Base-by-base conservation (phyloP, 2,113 vertebrate genomes). In the Mobula hypostoma region DNA sequence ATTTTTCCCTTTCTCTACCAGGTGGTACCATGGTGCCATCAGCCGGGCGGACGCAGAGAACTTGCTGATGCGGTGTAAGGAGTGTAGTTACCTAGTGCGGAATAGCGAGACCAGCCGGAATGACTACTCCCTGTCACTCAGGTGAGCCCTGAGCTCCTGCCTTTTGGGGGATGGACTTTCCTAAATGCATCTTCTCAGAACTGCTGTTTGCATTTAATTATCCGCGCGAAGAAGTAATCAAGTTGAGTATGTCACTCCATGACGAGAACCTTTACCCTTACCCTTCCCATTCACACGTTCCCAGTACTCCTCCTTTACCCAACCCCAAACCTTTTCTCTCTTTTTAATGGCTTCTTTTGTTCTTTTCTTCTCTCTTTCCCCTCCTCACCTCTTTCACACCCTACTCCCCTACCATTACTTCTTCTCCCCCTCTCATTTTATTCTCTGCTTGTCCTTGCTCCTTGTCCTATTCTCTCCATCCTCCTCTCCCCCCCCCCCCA, bases 51-150 rank as follows among this genome's bases (percentile, higher is more conserved):
- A 94, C 12, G 94, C 94, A 32, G 94, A 94, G 85, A 94, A 92
- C 82, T n/a, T 94, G 36, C 85, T 94, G 27, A 85, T 82, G 94
- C 66, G 92, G 80, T 94, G 94, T 58, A 94, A 94, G 48, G 94
- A 94, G 72, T 94, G 79, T n/a, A 94, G 94, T 72, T 94, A 94
- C 94, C 66, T 94, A 4, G 94, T 94, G 29, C 87, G 94, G 56
- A 94, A 94, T 63, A 94, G 94, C 27, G 94, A 94, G 94, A 94
- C 94, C 17, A 94, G 94, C 66, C 80, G 85, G 24, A 94, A 94
- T 32, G 94, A 94, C 63, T 94, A 94, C 40, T 94, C 94, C n/a
- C 94, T 94, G 12, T 94, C 94, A 58, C 87, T 94, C 4, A 94
- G 85, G 94, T 94, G 70, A 94, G 94, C 14, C 32, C 91, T 40